Base-by-base conservation (phyloP, 2,888 invertebrate genomes). In the Pandemis cinnamomeana region DNA sequence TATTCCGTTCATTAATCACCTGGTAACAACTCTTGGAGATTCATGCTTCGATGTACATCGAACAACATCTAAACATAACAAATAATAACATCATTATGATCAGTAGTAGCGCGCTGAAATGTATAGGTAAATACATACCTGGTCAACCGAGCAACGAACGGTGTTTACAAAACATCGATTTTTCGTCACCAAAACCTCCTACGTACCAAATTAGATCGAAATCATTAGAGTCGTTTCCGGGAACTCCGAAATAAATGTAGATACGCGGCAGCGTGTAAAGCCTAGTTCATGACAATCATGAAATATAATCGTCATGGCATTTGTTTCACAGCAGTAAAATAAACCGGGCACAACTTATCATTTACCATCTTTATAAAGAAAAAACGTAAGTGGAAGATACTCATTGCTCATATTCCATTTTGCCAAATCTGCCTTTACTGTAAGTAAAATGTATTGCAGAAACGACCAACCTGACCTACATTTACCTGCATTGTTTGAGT, bases 401-500 rank as follows among this genome's bases (percentile, higher is more conserved):
- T 41, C 41, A 8, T 8, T 62, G 41, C 13, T 41, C 41, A 8
- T 8, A 46, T 64, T 36, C 48, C 48, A 64, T 48, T 48, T 48
- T 7, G 7, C 27, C 48, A 48, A 13, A 46, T 67, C 5, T 60
- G 69, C 64, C 64, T 7, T 60, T 7, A 41, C 27, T 51, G 64
- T 60, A 44, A 51, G 60, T 60, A 44, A 60, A 63, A 53, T 63
- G 63, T 61, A 27, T 70, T 66, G 73, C 61, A 20, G 58, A 44
- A 72, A 51, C 46, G 53, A 55, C 53, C 64, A 51, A 69, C 66
- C 66, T 53, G 69, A 73, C 69, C 69, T 73, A 70, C 66, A 73
- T 73, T 73, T 42, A 72, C 68, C 67, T 68, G 67, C 27, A 67
- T 55, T 62, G 61, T 67, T 51, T 72, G 67, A 72, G 41, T 72